A percentile compares a stretch with the other conserved stretches of the same genome.
Conservation (phyloP, 2,888 invertebrate species). For the Hirtodrosophila confusa region DNA sequence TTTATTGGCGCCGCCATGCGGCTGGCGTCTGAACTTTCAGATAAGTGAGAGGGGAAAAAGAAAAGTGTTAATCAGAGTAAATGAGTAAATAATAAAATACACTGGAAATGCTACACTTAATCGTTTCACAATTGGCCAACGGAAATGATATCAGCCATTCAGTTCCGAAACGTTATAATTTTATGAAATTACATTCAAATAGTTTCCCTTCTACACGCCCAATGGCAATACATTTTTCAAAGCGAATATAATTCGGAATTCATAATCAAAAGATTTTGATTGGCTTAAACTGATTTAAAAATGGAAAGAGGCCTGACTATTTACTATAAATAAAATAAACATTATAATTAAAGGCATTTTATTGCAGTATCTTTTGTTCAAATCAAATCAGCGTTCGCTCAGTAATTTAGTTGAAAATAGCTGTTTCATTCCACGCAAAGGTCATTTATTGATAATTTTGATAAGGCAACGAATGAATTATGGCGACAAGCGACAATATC, state of each 20-base stretch:
- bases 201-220: too few species aligned
- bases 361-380: not conserved
- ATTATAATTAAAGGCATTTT: not conserved
- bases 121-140: conserved; percentile 8
- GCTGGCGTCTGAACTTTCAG: conserved; percentile 39
- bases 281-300: too few species aligned
- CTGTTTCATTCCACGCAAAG: conserved; percentile 55
- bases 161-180: not conserved
- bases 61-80: conserved; percentile 69
- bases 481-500: conserved; percentile 42
- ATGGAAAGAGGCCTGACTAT: too few species aligned
- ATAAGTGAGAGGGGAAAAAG: conserved; percentile 45
- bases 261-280: not conserved
- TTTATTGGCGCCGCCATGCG: conserved; percentile 69
- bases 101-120: conserved; percentile 16
- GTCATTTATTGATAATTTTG: conserved; percentile 72
- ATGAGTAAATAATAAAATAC: conserved; percentile 18
- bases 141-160: conserved; percentile 10
- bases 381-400: conserved; percentile 14
- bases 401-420: conserved; percentile 39
- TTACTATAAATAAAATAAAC: too few species aligned
- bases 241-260: too few species aligned
- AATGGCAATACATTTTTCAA: not conserved
- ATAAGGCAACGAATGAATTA: conserved; percentile 62
- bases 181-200: too few species aligned